Evolutionary conservation across 2,113 vertebrate genomes (phyloP).

Genomic region (Mustelus asterias): DNA sequence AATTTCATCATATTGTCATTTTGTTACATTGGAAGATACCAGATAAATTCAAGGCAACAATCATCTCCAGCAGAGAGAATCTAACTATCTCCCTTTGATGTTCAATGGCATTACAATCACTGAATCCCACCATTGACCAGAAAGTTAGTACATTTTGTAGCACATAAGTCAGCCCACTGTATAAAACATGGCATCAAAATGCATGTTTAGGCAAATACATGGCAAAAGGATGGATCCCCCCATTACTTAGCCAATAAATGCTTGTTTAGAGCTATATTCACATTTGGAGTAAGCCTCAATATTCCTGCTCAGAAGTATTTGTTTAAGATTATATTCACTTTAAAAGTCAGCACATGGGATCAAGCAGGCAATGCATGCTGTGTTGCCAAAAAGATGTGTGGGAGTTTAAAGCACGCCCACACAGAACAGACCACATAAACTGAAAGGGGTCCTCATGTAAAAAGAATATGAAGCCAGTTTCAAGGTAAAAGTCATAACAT

Average conservation of each 20-base stretch:
- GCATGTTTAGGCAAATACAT: not conserved
- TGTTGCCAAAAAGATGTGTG: too few relatives aligned
- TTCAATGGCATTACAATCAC: not conserved
- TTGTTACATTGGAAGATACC: not conserved
- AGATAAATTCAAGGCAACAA: not conserved
- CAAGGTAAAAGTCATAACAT: too few relatives aligned
- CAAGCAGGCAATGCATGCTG: too few relatives aligned
- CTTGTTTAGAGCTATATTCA: not conserved
- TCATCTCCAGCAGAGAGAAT: too few relatives aligned
- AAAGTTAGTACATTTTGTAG: not conserved
- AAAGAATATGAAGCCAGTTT: too few relatives aligned
- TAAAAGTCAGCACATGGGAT: too few relatives aligned
- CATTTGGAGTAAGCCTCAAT: not conserved
- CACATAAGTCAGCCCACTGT: not conserved
- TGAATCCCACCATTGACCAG: not conserved
- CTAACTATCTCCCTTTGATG: not conserved
- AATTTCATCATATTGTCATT: not conserved
- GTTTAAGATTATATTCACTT: too few relatives aligned
- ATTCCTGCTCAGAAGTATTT: not conserved
- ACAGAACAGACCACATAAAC: too few relatives aligned
- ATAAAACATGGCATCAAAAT: not conserved
- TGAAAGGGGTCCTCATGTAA: too few relatives aligned
- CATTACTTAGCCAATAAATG: not conserved
- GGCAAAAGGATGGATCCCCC: not conserved
- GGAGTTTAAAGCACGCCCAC: too few relatives aligned